A percentile compares a stretch with the other conserved stretches of the same genome.
Conservation (phyloP, 1,140 invertebrate species). For the Aphelenchoides avenae region DNA sequence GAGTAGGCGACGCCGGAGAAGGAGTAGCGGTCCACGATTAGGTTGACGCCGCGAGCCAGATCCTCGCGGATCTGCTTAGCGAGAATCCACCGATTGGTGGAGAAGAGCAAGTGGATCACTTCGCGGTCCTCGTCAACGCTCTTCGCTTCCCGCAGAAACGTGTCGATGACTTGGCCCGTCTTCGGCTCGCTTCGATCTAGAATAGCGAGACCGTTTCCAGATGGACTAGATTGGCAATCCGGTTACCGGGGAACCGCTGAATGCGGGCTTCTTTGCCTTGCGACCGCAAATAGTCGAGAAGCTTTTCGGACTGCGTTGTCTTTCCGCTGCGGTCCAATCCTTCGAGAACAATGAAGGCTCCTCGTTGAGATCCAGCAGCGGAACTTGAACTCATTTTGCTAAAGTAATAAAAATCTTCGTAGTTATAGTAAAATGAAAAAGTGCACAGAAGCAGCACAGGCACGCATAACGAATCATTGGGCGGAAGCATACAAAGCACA, state of each 20-base stretch:
- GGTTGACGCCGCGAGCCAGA: constrained; percentile 70
- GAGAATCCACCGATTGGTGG: constrained; percentile 86
- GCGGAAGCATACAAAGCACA: neutral
- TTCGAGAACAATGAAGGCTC: constrained; percentile 74
- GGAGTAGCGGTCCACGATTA: constrained; percentile 74
- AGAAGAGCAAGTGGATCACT: constrained; percentile 81
- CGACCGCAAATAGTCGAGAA: constrained; percentile 65
- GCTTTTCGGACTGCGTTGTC: constrained; percentile 75
- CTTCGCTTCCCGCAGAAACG: constrained; percentile 19
- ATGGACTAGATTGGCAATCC: neutral
- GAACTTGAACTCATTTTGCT: neutral
- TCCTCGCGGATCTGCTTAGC: constrained; percentile 65
- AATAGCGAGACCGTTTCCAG: neutral
- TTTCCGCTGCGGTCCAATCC: constrained; percentile 87
- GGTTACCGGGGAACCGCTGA: constrained; percentile 59
- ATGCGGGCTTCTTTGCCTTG: constrained; percentile 54
- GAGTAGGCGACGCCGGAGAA: constrained; percentile 82
- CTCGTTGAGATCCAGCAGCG: constrained; percentile 58
- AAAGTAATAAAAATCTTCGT: neutral
- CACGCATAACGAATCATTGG: neutral
- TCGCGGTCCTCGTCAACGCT: constrained; percentile 61
- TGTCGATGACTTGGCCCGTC: constrained; percentile 19
- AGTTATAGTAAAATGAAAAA: neutral
- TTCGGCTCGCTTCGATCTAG: constrained; percentile 29
- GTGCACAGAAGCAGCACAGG: neutral